A percentile compares a stretch with the other conserved stretches of the same genome.
Evolutionary conservation across 1,140 invertebrate species (phyloP).

Genomic region (Drosophila nigrodunni): DNA sequence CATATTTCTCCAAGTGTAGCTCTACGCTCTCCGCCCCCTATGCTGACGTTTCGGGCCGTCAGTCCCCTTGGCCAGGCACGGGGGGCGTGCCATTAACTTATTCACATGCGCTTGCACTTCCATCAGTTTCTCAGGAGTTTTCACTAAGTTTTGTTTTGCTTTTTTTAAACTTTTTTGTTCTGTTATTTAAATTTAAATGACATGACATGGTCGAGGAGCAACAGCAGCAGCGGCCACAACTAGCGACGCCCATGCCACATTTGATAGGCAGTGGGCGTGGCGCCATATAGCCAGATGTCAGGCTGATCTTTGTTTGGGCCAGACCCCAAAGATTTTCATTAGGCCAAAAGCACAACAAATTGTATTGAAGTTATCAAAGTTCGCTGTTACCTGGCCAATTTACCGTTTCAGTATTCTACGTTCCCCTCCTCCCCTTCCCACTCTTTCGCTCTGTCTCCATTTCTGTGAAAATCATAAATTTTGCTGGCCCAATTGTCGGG

Average conservation of each 20-base stretch:
- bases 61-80: constrained; percentile 1
- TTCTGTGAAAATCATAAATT: constrained; percentile 71
- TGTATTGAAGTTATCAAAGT: constrained; percentile 31
- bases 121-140: constrained; percentile 40
- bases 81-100: constrained; percentile 53
- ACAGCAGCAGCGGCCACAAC: not conserved
- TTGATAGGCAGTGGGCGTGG: constrained; percentile 72
- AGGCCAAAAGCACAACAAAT: constrained; percentile 57
- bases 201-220: constrained; percentile 48
- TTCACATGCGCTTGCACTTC: constrained; percentile 20
- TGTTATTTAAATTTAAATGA: constrained; percentile 68
- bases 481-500: constrained; percentile 72
- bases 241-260: constrained; percentile 65
- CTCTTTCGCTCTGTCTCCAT: not conserved
- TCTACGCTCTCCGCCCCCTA: not conserved
- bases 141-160: constrained; percentile 55
- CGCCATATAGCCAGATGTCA: constrained; percentile 39
- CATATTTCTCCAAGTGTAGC: not conserved
- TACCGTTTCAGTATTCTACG: constrained; percentile 53
- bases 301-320: constrained; percentile 68
- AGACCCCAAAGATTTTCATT: constrained; percentile 68
- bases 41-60: constrained; percentile 47
- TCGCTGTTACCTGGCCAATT: constrained; percentile 26
- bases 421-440: not conserved
- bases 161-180: constrained; percentile 66